Evolutionary conservation across 2,888 invertebrate genomes (phyloP).

Genomic region (Resseliella maxima): DNA sequence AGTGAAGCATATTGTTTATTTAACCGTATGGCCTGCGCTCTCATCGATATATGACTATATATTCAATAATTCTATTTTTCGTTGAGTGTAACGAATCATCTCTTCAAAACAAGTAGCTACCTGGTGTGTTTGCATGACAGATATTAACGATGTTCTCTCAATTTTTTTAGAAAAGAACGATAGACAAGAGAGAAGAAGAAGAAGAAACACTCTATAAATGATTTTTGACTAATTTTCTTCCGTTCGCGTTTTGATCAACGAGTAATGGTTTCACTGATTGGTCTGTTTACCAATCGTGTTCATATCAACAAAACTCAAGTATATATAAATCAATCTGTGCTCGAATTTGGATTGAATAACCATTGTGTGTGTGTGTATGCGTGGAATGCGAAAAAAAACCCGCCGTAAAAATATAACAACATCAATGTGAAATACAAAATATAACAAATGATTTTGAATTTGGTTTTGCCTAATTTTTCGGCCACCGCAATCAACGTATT

Average conservation of each 20-base stretch:
- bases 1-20: neutral
- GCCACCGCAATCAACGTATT: conserved; percentile 31
- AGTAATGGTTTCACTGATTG: conserved; percentile 9
- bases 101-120: conserved; percentile 26
- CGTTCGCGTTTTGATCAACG: conserved; percentile 1
- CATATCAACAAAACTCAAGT: neutral
- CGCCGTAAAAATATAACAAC: too few species aligned
- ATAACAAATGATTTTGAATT: conserved; percentile 5
- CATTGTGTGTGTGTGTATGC: neutral
- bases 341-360: neutral
- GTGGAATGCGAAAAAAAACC: neutral
- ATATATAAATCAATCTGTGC: conserved; percentile 13
- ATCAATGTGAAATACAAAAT: neutral
- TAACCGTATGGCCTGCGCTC: neutral
- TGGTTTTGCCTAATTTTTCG: conserved; percentile 21
- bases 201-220: neutral
- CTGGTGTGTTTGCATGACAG: conserved; percentile 54
- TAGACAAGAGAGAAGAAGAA: neutral
- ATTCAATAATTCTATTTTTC: conserved; percentile 42
- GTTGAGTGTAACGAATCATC: conserved; percentile 9
- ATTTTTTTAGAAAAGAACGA: neutral
- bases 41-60: neutral
- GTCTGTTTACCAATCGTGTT: neutral
- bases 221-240: conserved; percentile 51
- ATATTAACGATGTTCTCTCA: conserved; percentile 37